Evolutionary conservation across 2,797 vertebrate species (phyloP), one percentile per base, ranked within the genome.

Genomic region (Discoglossus pictus): DNA sequence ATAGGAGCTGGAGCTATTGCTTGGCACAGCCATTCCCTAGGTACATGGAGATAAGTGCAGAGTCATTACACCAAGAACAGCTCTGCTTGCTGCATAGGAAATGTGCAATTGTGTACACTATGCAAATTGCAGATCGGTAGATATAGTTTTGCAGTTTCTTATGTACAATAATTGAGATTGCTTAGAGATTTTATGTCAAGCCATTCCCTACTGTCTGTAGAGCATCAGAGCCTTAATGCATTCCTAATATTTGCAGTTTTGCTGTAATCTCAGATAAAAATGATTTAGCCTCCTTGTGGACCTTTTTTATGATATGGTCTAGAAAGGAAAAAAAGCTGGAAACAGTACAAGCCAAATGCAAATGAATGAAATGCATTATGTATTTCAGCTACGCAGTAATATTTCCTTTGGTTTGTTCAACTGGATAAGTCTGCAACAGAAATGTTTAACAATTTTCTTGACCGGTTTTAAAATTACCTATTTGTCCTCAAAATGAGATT

Each of bases 211-310:
- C 52, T 17, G 44, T 42, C 52, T 42, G 38, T 23, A 8, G 53
- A 64, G 46, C 46, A 43, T 38, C 3, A 9, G 27, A 39, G 20
- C 68, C 8, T 36, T 50, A 59, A 71, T 34, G 17, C 39, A 64
- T 63, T 58, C 68, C 31, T 71, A 71, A 71, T 59, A 71, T 46
- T 52, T 71, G 43, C 61, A 44, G 27, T 51, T 63, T 66, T 58
- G 43, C 42, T 48, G 43, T 43, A 47, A 44, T 58, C 36, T 58
- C 61, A 58, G 44, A 64, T 71, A 59, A 58, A 71, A 59, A 71
- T 65, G 68, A 71, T 71, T 51, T 64, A 44, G 61, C 16, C 36
- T 52, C 38, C 24, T 25, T 51, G 39, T 23, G 12, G 39, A 44
- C 24, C n/a, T 59, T 18, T 52, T 51, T 61, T 42, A 42, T 20